Evolutionary conservation across 2,113 vertebrate species (phyloP).

Genomic region (Scortum barcoo): DNA sequence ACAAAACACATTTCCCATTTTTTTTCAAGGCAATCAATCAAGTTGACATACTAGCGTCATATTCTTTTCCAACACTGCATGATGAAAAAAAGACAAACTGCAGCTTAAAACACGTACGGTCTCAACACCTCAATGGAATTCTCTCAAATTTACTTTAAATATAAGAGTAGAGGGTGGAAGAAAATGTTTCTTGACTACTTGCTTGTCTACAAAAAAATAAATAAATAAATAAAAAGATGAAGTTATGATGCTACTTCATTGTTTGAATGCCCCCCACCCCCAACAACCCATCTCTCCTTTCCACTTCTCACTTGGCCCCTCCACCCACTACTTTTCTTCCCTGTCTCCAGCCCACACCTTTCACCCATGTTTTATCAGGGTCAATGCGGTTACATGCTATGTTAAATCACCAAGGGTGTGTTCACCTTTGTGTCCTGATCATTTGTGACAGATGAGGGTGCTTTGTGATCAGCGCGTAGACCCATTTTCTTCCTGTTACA

Average conservation of each 20-base stretch:
- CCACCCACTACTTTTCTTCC: conserved; percentile 50
- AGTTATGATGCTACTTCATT: conserved; percentile 76
- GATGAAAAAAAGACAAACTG: conserved; percentile 64
- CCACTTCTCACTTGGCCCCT: conserved; percentile 60
- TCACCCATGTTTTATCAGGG: conserved; percentile 71
- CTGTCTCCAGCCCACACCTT: conserved; percentile 59
- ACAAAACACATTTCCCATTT: conserved; percentile 70
- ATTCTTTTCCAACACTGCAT: conserved; percentile 62
- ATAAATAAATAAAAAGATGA: conserved; percentile 61
- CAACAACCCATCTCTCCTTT: conserved; percentile 59
- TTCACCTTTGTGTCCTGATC: conserved; percentile 72
- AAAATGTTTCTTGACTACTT: conserved; percentile 88
- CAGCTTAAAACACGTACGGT: conserved; percentile 65
- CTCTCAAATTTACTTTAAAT: conserved; percentile 47
- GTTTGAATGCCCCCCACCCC: conserved; percentile 65
- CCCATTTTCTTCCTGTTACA: conserved; percentile 45
- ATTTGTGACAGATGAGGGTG: conserved; percentile 70
- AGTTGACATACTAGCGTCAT: conserved; percentile 65
- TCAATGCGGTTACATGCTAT: conserved; percentile 68
- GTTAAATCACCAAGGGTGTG: conserved; percentile 69
- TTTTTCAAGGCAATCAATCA: conserved; percentile 75
- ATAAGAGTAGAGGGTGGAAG: conserved; percentile 86
- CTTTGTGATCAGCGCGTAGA: conserved; percentile 56
- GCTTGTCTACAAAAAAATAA: conserved; percentile 69
- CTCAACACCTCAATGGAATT: conserved; percentile 55